Conservation (phyloP, 2,888 invertebrate genomes). For the Amphipoea lucens region DNA sequence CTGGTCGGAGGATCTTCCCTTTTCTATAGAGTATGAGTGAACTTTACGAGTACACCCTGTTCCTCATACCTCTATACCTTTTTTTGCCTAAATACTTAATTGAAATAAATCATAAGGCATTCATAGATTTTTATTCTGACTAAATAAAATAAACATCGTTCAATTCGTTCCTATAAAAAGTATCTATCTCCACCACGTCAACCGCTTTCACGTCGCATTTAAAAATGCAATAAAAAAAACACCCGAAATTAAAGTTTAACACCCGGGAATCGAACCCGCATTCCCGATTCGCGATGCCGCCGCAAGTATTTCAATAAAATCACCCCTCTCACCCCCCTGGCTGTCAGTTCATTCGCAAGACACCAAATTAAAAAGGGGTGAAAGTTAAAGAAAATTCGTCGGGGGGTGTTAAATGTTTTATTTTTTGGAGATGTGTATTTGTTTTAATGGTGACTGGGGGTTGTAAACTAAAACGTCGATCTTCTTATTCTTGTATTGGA, state of each 20-base stretch:
- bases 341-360: conserved; percentile 66
- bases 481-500: background rate
- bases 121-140: background rate
- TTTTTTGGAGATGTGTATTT: conserved; percentile 20
- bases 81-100: no score
- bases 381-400: conserved; percentile 36
- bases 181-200: background rate
- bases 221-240: conserved; percentile 72
- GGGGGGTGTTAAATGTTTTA: conserved; percentile 34
- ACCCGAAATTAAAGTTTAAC: conserved; percentile 76
- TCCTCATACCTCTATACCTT: no score
- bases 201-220: conserved; percentile 9
- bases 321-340: conserved; percentile 61
- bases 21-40: no score
- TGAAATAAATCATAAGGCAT: no score
- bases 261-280: conserved; percentile 77
- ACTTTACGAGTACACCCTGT: no score
- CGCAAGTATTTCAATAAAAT: conserved; percentile 85
- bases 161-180: background rate
- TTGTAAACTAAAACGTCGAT: background rate
- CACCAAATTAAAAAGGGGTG: conserved; percentile 72
- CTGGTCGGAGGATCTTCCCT: no score
- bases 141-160: background rate
- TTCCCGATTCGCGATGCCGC: conserved; percentile 85
- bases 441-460: conserved; percentile 21